Conservation (phyloP, 2,888 invertebrate genomes). For the Ariolimax columbianus region DNA sequence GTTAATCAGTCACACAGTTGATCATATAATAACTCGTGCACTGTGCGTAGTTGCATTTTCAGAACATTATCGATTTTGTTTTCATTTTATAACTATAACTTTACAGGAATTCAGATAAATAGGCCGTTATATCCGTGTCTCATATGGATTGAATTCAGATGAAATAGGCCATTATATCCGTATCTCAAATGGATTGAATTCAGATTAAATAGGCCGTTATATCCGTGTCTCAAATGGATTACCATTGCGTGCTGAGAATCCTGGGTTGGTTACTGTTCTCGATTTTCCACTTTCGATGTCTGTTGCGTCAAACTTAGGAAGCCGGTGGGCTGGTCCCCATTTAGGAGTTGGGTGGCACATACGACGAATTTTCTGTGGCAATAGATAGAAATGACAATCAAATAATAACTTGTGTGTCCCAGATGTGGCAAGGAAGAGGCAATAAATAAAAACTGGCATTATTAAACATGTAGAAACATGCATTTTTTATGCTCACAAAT, state of each 20-base stretch:
- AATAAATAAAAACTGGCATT: too few relatives aligned
- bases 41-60: not conserved
- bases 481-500: too few relatives aligned
- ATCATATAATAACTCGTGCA: not conserved
- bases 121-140: slow-evolving; percentile 57
- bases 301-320: slow-evolving; percentile 65
- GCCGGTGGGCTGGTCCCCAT: slow-evolving; percentile 83
- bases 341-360: slow-evolving; percentile 85
- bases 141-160: slow-evolving; percentile 59
- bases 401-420: not conserved
- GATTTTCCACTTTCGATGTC: slow-evolving; percentile 55
- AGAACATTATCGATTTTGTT: not conserved
- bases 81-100: not conserved
- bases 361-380: slow-evolving; percentile 82
- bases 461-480: not conserved
- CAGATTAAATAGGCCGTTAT: slow-evolving; percentile 39
- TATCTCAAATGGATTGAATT: not conserved
- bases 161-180: too few relatives aligned
- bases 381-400: not conserved
- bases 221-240: slow-evolving; percentile 59
- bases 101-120: not conserved
- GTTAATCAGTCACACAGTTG: not conserved
- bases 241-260: slow-evolving; percentile 59
- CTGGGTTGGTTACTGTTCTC: slow-evolving; percentile 69
- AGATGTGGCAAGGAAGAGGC: too few relatives aligned